phyloP scores from a whole-genome alignment of 2,113 vertebrate genomes.

The Gopherus flavomarginatus region DNA sequence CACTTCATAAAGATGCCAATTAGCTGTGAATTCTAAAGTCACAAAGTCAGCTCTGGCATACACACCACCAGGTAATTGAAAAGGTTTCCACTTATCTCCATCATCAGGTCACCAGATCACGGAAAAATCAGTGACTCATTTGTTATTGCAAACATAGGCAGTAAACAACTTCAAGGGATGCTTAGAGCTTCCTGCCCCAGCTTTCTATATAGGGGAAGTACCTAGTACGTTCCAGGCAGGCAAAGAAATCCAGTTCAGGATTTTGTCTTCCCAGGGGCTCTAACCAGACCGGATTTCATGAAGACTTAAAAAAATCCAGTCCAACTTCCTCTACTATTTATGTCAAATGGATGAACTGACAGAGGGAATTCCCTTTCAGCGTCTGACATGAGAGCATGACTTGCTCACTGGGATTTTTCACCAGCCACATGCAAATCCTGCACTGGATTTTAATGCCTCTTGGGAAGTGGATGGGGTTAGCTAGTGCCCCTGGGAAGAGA shows the following conservation, averaged over 20 bases:
- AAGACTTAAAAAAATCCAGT: not conserved
- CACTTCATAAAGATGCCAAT: not conserved
- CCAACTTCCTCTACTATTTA: not conserved
- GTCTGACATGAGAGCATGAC: not conserved
- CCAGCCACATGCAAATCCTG: not conserved
- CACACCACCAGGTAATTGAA: not conserved
- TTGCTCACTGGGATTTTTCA: not conserved
- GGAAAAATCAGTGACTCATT: not conserved
- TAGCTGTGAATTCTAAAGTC: not conserved
- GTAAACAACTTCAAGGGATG: not conserved
- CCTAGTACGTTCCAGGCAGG: not conserved
- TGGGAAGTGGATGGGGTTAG: not conserved
- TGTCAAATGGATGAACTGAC: not conserved
- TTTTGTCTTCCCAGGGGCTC: not conserved
- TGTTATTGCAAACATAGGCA: not conserved
- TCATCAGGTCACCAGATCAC: not conserved
- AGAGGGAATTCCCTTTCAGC: not conserved
- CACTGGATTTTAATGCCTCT: too few species aligned
- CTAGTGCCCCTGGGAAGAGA: not conserved
- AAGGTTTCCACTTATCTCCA: not conserved
- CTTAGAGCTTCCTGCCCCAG: not conserved
- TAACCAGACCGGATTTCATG: not conserved
- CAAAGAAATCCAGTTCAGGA: not conserved
- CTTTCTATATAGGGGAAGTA: not conserved
- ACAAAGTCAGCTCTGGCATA: not conserved